A percentile compares a stretch with the other conserved stretches of the same genome.
Evolutionary conservation across 2,113 vertebrate species (phyloP).

Genomic region (Pongo abelii): DNA sequence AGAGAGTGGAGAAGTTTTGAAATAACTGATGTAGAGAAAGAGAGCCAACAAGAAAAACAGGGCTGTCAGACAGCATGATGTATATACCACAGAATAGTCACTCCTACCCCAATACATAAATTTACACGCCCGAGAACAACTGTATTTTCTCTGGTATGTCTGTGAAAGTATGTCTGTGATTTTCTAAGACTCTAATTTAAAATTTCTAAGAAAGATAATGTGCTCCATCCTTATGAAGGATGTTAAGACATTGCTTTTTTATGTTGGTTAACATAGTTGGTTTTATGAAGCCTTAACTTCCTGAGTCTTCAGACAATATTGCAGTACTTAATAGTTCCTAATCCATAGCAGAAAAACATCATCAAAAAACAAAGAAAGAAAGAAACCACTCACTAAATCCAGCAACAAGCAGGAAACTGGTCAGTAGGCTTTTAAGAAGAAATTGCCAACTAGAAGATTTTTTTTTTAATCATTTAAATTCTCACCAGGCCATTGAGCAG

Average conservation of each 20-base stretch:
- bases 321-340: conserved; percentile 41
- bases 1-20: background rate
- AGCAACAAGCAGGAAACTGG: background rate
- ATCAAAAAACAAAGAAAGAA: conserved; percentile 31
- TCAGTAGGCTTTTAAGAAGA: background rate
- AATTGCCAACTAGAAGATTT: background rate
- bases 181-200: background rate
- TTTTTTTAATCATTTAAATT: background rate
- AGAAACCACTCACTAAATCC: background rate
- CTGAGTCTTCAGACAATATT: conserved; percentile 25
- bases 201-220: background rate
- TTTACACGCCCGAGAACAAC: background rate
- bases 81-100: background rate
- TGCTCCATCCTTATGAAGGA: background rate
- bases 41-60: background rate
- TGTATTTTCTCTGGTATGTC: background rate
- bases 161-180: background rate
- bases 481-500: conserved; percentile 98
- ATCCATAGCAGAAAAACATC: conserved; percentile 22
- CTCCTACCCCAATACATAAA: background rate
- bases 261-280: background rate
- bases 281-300: conserved; percentile 55
- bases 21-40: background rate
- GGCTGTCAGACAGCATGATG: background rate
- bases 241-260: background rate